Conservation (phyloP, 2,888 invertebrate species). For the Cerceris ruficornis region DNA sequence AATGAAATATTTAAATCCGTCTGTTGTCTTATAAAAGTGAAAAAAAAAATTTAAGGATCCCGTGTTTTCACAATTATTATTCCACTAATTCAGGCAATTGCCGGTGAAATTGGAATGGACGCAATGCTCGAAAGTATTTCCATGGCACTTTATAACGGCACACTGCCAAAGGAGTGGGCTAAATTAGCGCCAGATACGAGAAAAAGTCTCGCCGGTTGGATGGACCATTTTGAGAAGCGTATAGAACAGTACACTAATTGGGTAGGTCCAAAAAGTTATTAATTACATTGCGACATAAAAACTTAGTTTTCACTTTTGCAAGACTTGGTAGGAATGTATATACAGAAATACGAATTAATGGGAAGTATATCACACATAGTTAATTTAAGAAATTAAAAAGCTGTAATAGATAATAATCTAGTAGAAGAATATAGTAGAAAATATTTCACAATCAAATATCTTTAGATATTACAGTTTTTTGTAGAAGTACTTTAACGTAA, state of each 20-base stretch:
- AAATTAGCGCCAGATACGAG: slow-evolving; percentile 92
- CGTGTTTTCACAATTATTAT: neutral
- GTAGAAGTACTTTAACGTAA: too few species aligned
- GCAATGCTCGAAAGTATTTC: slow-evolving; percentile 91
- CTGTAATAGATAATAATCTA: too few species aligned
- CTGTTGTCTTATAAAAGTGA: neutral
- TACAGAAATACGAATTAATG: too few species aligned
- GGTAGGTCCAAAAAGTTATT: slow-evolving; percentile 83
- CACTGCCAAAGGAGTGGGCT: slow-evolving; percentile 91
- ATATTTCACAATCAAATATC: too few species aligned
- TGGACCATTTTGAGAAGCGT: slow-evolving; percentile 90
- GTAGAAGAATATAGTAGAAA: too few species aligned
- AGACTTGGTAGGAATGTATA: too few species aligned
- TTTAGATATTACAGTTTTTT: too few species aligned
- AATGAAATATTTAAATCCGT: neutral
- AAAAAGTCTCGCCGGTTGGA: slow-evolving; percentile 94
- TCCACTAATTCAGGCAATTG: slow-evolving; percentile 85
- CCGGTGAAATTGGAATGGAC: slow-evolving; percentile 97
- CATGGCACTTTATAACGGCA: slow-evolving; percentile 92
- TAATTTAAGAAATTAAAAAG: too few species aligned
- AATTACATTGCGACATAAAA: neutral
- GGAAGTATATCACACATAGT: too few species aligned
- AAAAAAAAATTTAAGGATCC: neutral
- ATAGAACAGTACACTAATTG: slow-evolving; percentile 89
- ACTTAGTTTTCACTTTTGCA: too few species aligned